A percentile compares a stretch with the other conserved stretches of the same genome.
Conservation (phyloP, 2,113 vertebrate genomes). For the Atherinomorus stipes region DNA sequence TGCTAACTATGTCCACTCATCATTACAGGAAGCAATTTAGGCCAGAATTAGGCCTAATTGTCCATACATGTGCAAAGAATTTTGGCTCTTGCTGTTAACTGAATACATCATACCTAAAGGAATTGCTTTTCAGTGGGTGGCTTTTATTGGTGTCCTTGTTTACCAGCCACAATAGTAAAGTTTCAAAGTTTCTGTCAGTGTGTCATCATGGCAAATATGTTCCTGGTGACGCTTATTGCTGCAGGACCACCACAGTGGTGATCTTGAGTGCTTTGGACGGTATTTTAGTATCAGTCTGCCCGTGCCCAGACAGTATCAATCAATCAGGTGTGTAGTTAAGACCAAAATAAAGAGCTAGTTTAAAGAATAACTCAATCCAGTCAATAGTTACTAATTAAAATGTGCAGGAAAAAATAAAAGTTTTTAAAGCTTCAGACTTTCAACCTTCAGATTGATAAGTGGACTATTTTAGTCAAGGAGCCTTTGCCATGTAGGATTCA, state of each 20-base stretch:
- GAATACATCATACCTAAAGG: constrained; percentile 77
- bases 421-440: too few species aligned
- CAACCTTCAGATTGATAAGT: too few species aligned
- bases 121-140: constrained; percentile 66
- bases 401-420: neutral
- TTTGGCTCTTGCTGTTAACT: constrained; percentile 72
- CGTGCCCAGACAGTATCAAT: neutral
- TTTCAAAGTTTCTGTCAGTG: neutral
- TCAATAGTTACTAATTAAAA: neutral
- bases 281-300: neutral
- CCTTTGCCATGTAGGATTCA: too few species aligned
- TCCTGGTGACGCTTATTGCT: neutral
- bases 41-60: constrained; percentile 84
- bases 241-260: neutral
- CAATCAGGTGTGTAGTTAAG: neutral
- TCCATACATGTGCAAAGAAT: constrained; percentile 79
- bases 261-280: neutral
- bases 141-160: constrained; percentile 52
- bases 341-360: neutral
- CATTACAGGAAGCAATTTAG: constrained; percentile 84
- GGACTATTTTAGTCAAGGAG: too few species aligned
- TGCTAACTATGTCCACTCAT: constrained; percentile 79
- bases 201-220: neutral
- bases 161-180: constrained; percentile 3
- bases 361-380: neutral